A percentile compares a stretch with the other conserved stretches of the same genome.
Conservation (phyloP, 2,113 vertebrate species). For the Elgaria multicarinata region DNA sequence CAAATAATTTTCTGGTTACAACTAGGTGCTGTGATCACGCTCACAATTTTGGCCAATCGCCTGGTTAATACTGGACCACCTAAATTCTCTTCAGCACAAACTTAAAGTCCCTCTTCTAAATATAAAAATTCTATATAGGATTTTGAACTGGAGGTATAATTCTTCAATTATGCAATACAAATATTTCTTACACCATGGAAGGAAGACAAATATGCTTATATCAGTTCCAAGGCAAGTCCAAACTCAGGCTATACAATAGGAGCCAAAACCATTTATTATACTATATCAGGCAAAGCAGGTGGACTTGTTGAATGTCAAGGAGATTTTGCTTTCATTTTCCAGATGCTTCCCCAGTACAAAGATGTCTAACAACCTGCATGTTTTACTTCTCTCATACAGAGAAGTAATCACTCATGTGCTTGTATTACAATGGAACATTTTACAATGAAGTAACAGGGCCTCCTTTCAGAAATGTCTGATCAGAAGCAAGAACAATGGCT, state of each 20-base stretch:
- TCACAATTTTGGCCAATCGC: not conserved
- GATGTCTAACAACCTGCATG: conserved; percentile 40
- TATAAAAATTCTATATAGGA: not conserved
- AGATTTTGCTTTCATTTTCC: conserved; percentile 48
- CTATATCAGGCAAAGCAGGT: conserved; percentile 37
- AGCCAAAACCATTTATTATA: not conserved
- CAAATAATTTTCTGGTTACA: not conserved
- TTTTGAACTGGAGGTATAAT: not conserved
- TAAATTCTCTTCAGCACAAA: not conserved
- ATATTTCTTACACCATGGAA: not conserved
- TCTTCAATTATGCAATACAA: not conserved
- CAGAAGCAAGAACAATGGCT: conserved; percentile 34
- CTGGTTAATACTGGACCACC: not conserved
- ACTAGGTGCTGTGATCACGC: not conserved
- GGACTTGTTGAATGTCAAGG: conserved; percentile 25
- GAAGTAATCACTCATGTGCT: conserved; percentile 56
- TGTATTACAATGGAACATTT: conserved; percentile 60
- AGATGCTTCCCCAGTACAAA: conserved; percentile 34
- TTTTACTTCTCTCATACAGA: conserved; percentile 46
- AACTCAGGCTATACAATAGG: not conserved
- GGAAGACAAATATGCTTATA: not conserved
- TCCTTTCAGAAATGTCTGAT: conserved; percentile 13
- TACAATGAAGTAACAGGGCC: conserved; percentile 51
- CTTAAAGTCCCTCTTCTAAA: not conserved
- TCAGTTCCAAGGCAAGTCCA: not conserved